Evolutionary conservation across 2,797 vertebrate species (phyloP), one percentile per base, ranked within the genome.

Genomic region (Sebastes trivittatus): DNA sequence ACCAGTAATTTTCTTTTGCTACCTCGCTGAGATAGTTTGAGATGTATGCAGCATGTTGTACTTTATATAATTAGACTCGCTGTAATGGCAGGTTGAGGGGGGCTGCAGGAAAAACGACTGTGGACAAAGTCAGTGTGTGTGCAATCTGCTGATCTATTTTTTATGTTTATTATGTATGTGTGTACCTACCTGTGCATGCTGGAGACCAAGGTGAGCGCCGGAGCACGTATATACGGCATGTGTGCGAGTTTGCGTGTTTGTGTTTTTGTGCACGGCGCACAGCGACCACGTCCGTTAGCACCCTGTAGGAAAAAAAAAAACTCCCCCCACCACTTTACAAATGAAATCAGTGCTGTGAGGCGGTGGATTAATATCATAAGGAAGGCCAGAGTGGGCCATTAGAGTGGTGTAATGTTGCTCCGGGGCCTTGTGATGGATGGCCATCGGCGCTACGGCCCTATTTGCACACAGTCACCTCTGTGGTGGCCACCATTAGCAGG

Each of bases 391-490:
- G 93, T 93, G 93, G 90, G 96, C 97, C 97, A 98, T 97, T 98
- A 97, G 96, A 96, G 96, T 93, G 96, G 96, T 96, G 96, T 97
- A 97, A 97, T 98, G 96, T 96, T 96, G 96, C 97, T 97, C 96
- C 95, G 92, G 97, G 97, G 97, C 97, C 95, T 94, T 88, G 94
- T 97, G 97, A 98, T 98, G 96, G 97, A 98, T 97, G 96, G 95
- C 96, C 96, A 92, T 95, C 94, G 96, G 96, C 95, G 95, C 94
- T 91, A 90, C 95, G 93, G 95, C 96, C 97, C 97, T 97, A 97
- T 97, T 97, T 97, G 96, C 96, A 95, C 96, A 97, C 95, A 96
- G 96, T 97, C 97, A 97, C 97, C 97, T 97, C 97, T 97, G 97
- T 92, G 95, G 97, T 96, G 95, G 96, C 95, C 95, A 94, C 97